These are phyloP conservation scores for Betta splendens DNA, from an alignment of 2,797 vertebrate species.

Conservation along the genomic window DNA sequence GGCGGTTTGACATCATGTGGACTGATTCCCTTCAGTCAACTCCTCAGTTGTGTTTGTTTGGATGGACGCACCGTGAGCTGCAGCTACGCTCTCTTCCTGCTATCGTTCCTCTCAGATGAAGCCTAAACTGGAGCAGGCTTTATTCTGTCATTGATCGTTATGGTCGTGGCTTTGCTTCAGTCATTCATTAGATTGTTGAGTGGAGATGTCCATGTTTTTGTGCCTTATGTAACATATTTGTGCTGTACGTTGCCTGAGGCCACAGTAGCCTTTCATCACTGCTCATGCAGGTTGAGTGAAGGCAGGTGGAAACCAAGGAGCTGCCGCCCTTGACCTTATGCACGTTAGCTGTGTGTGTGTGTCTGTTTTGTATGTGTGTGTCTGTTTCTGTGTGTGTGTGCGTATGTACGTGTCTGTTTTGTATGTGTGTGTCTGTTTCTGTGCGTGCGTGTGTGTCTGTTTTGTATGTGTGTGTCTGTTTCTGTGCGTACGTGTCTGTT, in stretches of 20 bases:
- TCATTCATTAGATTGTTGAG: not conserved
- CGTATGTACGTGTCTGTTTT: too few relatives aligned
- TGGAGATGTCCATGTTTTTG: not conserved
- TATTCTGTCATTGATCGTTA: slow-evolving; percentile 33
- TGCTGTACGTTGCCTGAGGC: slow-evolving; percentile 22
- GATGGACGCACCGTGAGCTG: slow-evolving; percentile 16
- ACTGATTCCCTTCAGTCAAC: slow-evolving; percentile 6
- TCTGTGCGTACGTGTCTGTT: slow-evolving; percentile 8
- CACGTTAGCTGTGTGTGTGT: slow-evolving; percentile 25
- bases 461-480: too few relatives aligned
- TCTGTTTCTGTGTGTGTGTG: slow-evolving; percentile 7
- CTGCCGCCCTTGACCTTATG: slow-evolving; percentile 16
- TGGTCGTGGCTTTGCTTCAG: slow-evolving; percentile 13
- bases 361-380: too few relatives aligned
- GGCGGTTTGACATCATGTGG: slow-evolving; percentile 32
- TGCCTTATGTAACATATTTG: not conserved
- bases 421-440: too few relatives aligned
- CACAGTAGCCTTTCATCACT: slow-evolving; percentile 34
- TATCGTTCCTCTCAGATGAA: slow-evolving; percentile 17
- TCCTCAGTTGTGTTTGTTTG: slow-evolving; percentile 33
- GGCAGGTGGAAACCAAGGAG: slow-evolving; percentile 35
- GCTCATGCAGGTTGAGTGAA: slow-evolving; percentile 46
- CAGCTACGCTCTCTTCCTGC: slow-evolving; percentile 26
- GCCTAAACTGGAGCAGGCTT: too few relatives aligned
- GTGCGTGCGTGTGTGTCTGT: slow-evolving; percentile 7